These are phyloP conservation scores for Tipula vernalis DNA, from an alignment of 2,888 invertebrate species.

Conservation along the genomic window DNA sequence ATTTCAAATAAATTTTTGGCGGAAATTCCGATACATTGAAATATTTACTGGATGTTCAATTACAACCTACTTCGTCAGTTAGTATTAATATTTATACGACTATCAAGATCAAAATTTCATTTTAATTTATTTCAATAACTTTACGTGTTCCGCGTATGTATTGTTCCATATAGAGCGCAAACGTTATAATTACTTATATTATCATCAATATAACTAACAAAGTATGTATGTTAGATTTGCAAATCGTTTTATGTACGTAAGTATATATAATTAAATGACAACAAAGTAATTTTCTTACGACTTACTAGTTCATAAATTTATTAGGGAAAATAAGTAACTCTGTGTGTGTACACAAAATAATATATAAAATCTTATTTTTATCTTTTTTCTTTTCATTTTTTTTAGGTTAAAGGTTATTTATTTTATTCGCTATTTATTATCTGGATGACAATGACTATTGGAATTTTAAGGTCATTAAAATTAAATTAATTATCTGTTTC, in stretches of 20 bases:
- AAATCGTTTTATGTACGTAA: neutral
- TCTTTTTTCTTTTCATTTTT: neutral
- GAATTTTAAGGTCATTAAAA: neutral
- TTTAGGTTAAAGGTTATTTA: neutral
- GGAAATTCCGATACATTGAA: too few relatives aligned
- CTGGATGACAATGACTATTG: neutral
- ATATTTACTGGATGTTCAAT: too few relatives aligned
- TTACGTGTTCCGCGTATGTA: neutral
- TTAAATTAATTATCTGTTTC: neutral
- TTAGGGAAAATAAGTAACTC: neutral
- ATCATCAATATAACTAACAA: neutral
- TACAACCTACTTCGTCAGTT: too few relatives aligned
- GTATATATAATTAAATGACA: neutral
- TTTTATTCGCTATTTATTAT: conserved; percentile 4
- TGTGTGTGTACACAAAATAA: neutral
- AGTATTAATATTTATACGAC: too few relatives aligned
- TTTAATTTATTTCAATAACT: neutral
- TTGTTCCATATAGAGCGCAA: neutral
- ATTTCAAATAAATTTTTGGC: too few relatives aligned
- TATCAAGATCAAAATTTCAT: too few relatives aligned
- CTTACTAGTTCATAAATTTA: neutral
- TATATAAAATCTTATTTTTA: neutral
- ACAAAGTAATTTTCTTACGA: neutral
- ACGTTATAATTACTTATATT: neutral
- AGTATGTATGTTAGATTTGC: neutral